phyloP scores from a whole-genome alignment of 2,113 vertebrate genomes.

The Oenanthe oenanthe region DNA sequence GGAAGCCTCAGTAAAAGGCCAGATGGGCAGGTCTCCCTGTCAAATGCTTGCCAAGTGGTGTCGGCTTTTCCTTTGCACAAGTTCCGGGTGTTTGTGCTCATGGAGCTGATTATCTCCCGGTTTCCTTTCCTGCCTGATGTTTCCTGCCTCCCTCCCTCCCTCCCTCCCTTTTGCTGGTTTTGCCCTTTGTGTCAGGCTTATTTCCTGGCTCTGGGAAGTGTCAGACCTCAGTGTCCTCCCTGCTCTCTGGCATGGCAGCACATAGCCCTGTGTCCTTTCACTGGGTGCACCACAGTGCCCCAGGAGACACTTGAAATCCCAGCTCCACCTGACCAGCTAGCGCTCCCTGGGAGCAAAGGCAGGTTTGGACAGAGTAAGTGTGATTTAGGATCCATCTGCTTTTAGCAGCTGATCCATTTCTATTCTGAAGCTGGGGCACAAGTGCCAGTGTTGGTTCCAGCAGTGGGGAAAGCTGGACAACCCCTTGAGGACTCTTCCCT shows the following conservation, averaged over 20 bases:
- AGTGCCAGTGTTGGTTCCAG: neutral
- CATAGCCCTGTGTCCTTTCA: neutral
- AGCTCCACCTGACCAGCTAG: neutral
- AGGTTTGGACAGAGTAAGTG: neutral
- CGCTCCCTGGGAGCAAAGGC: neutral
- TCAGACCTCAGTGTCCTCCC: neutral
- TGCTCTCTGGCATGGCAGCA: neutral
- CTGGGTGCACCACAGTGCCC: neutral
- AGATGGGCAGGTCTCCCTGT: neutral
- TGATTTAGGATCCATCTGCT: neutral
- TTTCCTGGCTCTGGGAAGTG: neutral
- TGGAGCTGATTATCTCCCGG: neutral
- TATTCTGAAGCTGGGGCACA: neutral
- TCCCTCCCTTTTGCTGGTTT: neutral
- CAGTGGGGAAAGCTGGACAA: neutral
- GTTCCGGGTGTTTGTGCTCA: slow-evolving; percentile 15
- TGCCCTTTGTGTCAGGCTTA: slow-evolving; percentile 7
- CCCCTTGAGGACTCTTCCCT: neutral
- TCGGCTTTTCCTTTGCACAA: neutral
- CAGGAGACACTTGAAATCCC: neutral
- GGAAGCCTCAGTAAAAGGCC: neutral
- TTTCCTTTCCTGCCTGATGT: slow-evolving; percentile 53
- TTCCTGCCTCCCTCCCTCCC: neutral
- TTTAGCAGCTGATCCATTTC: neutral
- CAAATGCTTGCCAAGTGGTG: neutral